Percentiles rank a stretch among this genome's conserved stretches.
These are phyloP conservation scores for Drosophila erecta DNA, from an alignment of 1,140 invertebrate genomes.

Conservation along the genomic window DNA sequence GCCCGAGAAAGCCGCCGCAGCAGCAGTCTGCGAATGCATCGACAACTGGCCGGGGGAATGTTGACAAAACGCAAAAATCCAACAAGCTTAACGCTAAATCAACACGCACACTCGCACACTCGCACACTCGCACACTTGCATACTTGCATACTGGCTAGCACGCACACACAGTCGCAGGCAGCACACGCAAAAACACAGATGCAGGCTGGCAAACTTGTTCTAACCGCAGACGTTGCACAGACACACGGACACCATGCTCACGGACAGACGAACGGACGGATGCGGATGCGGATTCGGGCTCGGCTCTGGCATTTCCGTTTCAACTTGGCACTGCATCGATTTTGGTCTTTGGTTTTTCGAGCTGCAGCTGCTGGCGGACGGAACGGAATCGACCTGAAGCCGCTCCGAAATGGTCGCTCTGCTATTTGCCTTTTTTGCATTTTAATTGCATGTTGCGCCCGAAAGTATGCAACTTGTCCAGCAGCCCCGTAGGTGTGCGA, in stretches of 20 bases:
- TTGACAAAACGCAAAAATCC: slow-evolving; percentile 79
- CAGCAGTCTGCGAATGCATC: slow-evolving; percentile 55
- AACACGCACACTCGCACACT: slow-evolving; percentile 44
- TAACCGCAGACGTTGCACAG: slow-evolving; percentile 76
- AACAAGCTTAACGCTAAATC: slow-evolving; percentile 80
- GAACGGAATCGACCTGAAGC: slow-evolving; percentile 7
- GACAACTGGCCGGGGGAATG: slow-evolving; percentile 66
- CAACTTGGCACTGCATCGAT: slow-evolving; percentile 74
- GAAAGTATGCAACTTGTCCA: slow-evolving; percentile 76
- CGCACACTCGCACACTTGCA: slow-evolving; percentile 4
- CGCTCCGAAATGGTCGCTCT: slow-evolving; percentile 27
- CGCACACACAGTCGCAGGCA: slow-evolving; percentile 31
- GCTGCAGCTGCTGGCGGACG: slow-evolving; percentile 8
- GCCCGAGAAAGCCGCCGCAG: slow-evolving; percentile 39
- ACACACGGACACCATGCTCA: slow-evolving; percentile 31
- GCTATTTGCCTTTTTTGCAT: slow-evolving; percentile 77
- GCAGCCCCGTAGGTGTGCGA: slow-evolving; percentile 2
- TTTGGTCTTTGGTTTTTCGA: slow-evolving; percentile 72
- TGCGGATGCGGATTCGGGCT: neutral
- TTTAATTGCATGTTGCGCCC: slow-evolving; percentile 79
- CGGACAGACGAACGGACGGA: slow-evolving; percentile 30
- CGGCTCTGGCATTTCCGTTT: slow-evolving; percentile 67
- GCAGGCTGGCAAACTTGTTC: slow-evolving; percentile 57
- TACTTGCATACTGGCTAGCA: slow-evolving; percentile 15
- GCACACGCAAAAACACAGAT: slow-evolving; percentile 9